These are phyloP conservation scores for Aelia acuminata DNA, from an alignment of 2,888 invertebrate genomes.

Conservation along the genomic window DNA sequence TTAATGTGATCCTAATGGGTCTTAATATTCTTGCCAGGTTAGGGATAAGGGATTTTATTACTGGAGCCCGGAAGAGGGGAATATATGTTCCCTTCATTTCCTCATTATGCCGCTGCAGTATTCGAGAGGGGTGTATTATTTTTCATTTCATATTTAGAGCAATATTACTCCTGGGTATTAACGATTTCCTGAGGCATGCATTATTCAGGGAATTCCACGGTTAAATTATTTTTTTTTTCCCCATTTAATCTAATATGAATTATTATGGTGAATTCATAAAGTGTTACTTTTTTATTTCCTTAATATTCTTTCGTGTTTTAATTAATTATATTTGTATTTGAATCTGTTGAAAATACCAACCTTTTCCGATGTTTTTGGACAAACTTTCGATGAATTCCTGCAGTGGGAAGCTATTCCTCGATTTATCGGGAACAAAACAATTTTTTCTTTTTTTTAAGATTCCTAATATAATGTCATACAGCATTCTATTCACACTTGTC, in stretches of 20 bases:
- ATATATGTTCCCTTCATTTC: slow-evolving; percentile 34
- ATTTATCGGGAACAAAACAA: no score
- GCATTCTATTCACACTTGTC: no score
- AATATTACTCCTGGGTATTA: background rate
- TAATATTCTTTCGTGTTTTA: no score
- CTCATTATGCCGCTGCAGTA: slow-evolving; percentile 35
- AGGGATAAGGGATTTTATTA: background rate
- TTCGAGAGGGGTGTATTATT: slow-evolving; percentile 14
- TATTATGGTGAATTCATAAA: background rate
- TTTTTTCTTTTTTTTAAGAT: no score
- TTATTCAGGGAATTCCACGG: background rate
- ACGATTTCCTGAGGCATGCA: background rate
- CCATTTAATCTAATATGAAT: background rate
- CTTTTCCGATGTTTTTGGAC: no score
- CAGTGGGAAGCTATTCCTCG: no score
- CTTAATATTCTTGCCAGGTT: slow-evolving; percentile 41
- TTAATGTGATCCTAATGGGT: slow-evolving; percentile 32
- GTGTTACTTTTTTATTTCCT: no score
- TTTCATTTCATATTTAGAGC: slow-evolving; percentile 4
- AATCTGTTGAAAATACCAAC: no score
- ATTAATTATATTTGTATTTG: no score
- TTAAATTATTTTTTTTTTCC: background rate
- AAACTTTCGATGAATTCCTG: no score
- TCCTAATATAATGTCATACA: no score
- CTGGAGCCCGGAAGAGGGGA: background rate